Percentiles rank a stretch among this genome's conserved stretches.
phyloP scores from a whole-genome alignment of 2,797 vertebrate genomes.

The Calcarius lapponicus region DNA sequence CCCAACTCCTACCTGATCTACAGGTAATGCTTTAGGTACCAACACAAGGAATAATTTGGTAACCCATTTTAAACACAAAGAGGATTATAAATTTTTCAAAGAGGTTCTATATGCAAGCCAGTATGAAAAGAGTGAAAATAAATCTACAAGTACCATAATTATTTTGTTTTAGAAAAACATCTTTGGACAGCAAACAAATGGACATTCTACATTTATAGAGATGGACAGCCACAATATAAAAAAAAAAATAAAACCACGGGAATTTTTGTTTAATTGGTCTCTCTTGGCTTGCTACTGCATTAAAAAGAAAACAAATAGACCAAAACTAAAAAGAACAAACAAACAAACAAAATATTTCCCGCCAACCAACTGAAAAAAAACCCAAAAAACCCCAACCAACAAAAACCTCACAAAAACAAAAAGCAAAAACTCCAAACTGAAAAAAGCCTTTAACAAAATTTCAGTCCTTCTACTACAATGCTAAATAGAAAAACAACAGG shows the following conservation, averaged over 20 bases:
- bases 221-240: not conserved
- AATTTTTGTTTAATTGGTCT: not conserved
- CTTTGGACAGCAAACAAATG: not conserved
- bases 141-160: not conserved
- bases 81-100: not conserved
- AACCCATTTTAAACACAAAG: not conserved
- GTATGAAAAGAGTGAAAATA: not conserved
- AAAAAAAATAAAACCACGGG: accelerated
- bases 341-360: not conserved
- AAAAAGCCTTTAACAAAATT: not conserved
- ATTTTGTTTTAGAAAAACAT: not conserved
- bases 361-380: not conserved
- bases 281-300: not conserved
- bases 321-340: accelerated
- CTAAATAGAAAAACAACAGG: not conserved
- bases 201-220: not conserved
- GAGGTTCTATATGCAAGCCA: not conserved
- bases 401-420: too few relatives aligned
- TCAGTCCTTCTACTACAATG: not conserved
- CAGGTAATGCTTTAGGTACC: not conserved
- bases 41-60: not conserved
- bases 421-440: not conserved
- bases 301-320: not conserved
- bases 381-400: accelerated
- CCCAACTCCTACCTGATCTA: not conserved